These are phyloP conservation scores for Ostrea denselamellosa DNA, from an alignment of 1,140 invertebrate species.

Conservation along the genomic window DNA sequence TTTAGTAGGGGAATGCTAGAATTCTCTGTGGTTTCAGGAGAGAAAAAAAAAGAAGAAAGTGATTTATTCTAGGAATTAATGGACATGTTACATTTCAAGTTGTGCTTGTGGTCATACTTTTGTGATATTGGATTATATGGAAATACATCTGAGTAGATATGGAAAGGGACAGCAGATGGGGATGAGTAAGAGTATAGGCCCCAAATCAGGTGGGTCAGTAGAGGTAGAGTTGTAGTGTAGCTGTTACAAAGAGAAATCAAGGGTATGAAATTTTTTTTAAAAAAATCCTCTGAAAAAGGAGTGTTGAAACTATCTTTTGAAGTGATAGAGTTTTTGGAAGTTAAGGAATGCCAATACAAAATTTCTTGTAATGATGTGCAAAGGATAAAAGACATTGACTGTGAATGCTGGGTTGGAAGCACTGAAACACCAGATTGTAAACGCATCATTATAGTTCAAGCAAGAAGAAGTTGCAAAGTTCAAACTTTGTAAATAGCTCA, in stretches of 20 bases:
- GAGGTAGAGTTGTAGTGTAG: neutral
- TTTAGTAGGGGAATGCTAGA: neutral
- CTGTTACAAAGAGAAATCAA: neutral
- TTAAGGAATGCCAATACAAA: slow-evolving; percentile 19
- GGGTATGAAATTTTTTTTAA: no score
- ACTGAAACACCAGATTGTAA: slow-evolving; percentile 14
- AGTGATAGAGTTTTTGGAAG: neutral
- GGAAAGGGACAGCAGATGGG: neutral
- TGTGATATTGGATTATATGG: slow-evolving; percentile 21
- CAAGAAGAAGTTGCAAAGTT: slow-evolving; percentile 3
- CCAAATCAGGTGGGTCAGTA: neutral
- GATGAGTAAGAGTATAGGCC: neutral
- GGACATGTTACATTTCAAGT: neutral
- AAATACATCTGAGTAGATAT: neutral
- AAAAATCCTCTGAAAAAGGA: neutral
- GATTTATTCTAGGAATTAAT: neutral
- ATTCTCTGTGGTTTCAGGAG: neutral
- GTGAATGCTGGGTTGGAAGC: neutral
- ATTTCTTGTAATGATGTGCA: slow-evolving; percentile 28
- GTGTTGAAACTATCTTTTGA: neutral
- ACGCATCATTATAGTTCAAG: slow-evolving; percentile 17
- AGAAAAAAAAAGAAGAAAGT: neutral
- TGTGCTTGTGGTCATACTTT: neutral
- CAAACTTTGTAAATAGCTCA: slow-evolving; percentile 38
- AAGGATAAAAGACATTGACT: slow-evolving; percentile 21